Base-by-base conservation (phyloP, 53 echinoderm and acorn worm genomes). In the Holothuria leucospilota region DNA sequence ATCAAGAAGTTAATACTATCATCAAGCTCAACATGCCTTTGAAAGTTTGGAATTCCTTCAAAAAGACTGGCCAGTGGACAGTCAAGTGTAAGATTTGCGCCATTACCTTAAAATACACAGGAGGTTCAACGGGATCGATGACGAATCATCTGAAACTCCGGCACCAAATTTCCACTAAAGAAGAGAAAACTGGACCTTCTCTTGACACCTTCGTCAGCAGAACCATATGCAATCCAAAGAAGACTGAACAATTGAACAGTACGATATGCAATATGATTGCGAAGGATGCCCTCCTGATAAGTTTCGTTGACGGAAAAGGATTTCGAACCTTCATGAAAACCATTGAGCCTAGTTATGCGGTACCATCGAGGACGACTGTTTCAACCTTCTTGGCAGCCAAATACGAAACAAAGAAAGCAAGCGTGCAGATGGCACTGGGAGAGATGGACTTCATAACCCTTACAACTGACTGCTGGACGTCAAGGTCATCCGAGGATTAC, bases 391-490 rank as follows among this genome's bases (percentile, higher is more conserved):
- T 85, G 10, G 40, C 62, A 5, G 40, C 61, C 2, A 61, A 53
- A 63, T 89, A 63, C 20, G 41, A 88, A 24, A 8, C 20, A 61
- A 83, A 63, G 63, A 46, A 27, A 51, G 21, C 34, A 26, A 69
- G 41, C 49, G 14, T 51, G 46, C 42, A 51, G 29, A 53, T 46
- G 29, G n/a, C 16, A 1, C 51, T 80, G n/a, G 87, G 59, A 16
- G 6, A 71, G 63, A 16, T 64, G 14, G 58, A 84, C 10, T 59
- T n/a, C 9, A 39, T 85, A 13, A 68, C 88, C n/a, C 20, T 81
- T 1, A 93, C 77, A 10, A 88, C 90, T 0, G 88, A 90, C 71
- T 93, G 93, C 87, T 90, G 93, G 90, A 85, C 90, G 16, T 87
- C 65, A 6, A 67, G 69, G 20, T 56, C 63, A 46, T 70, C 75